Evolutionary conservation across 2,113 vertebrate genomes (phyloP), one percentile per base, ranked within the genome.

Genomic region (Anarrhichthys ocellatus): DNA sequence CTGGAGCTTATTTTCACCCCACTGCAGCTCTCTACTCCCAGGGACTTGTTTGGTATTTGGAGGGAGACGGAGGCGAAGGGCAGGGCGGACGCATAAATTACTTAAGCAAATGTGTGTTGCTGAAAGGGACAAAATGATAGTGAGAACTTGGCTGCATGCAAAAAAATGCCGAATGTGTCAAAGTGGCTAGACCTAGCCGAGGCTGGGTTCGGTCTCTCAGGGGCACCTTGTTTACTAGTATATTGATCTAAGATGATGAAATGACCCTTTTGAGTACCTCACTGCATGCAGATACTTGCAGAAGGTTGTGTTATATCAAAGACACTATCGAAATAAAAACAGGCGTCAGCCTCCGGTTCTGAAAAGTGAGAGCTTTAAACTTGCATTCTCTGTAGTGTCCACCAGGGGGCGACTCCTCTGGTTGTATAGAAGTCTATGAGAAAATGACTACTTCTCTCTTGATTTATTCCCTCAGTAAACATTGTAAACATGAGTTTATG

Each of bases 1-100:
- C 87, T 87, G 76, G 38, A 79, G 87, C 87, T 86, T 88, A 80
- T 89, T 89, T 86, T 85, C 76, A 80, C 69, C 83, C 64, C 52
- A 1, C 52, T 87, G 87, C 52, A 18, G 46, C 83, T 82, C 83
- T 82, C 80, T 79, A 80, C 86, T 86, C 54, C 14, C 17, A 29
- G 59, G 52, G 80, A 83, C 80, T 82, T 76, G 38, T 83, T 86
- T 80, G 50, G 75, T 40, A 58, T 87, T 62, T 32, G 38, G 32
- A 52, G 22, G 40, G 11, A 15, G n/a, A 42, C 65, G 76, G 20
- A 5, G 44, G 38, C 6, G 14, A 24, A 15, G 42, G 8, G 24
- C 10, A 38, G 48, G 44, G 36, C 52, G 18, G 61, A 78, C 0
- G 58, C 77, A 87, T 92, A 73, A 75, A 89, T 91, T 80, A 88